Evolutionary conservation across 2,797 vertebrate species (phyloP).

Genomic region (Halcyon smyrnensis): DNA sequence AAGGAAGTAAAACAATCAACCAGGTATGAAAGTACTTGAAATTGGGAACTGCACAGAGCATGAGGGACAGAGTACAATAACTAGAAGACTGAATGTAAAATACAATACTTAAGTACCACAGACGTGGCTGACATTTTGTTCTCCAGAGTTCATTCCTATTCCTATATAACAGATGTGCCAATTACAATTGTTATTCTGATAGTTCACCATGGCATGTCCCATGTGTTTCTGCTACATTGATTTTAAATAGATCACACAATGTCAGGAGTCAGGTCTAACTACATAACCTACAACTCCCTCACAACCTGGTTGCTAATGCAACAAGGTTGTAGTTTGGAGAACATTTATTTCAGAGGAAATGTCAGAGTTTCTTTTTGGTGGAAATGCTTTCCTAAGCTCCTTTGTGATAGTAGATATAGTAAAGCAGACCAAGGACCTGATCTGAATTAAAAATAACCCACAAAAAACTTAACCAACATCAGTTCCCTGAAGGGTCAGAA

Average conservation of each 20-base stretch:
- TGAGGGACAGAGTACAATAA: not conserved
- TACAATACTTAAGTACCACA: not conserved
- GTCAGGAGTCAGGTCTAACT: not conserved
- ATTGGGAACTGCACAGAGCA: not conserved
- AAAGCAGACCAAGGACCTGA: not conserved
- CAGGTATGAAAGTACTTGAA: not conserved
- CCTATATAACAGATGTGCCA: not conserved
- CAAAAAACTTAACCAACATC: not conserved
- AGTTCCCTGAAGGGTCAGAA: not conserved
- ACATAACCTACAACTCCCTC: not conserved
- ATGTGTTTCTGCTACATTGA: not conserved
- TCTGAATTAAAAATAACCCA: not conserved
- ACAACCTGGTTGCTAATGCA: not conserved
- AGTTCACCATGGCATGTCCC: not conserved
- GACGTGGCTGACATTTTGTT: not conserved
- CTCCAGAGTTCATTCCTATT: not conserved
- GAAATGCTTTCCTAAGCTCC: not conserved
- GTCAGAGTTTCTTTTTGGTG: not conserved
- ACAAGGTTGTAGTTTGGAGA: not conserved
- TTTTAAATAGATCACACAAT: not conserved
- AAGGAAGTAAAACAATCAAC: not conserved
- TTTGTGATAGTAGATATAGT: not conserved
- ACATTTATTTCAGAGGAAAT: not conserved
- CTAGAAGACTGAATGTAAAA: not conserved
- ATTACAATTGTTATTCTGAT: not conserved